Conservation (phyloP, 37 sponge, comb jelly and placozoan species). For the Tethya wilhelma region DNA sequence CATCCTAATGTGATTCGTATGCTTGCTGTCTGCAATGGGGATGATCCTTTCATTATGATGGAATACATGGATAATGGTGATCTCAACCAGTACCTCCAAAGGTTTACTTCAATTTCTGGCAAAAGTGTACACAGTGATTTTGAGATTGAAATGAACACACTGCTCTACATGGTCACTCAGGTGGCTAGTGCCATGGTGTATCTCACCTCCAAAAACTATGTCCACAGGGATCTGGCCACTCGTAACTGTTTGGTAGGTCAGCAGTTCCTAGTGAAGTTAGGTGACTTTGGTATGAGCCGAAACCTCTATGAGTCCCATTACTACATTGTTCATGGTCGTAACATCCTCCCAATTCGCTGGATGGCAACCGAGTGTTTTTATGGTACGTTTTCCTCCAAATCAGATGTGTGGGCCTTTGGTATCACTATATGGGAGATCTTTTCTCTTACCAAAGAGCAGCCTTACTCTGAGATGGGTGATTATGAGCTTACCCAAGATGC, state of each 20-base stretch:
- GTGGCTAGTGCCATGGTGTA: slow-evolving; percentile 80
- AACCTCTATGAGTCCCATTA: slow-evolving; percentile 73
- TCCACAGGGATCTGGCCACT: slow-evolving; percentile 69
- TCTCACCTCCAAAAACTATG: slow-evolving; percentile 64
- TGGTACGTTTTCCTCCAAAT: slow-evolving; percentile 79
- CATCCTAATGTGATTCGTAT: slow-evolving; percentile 55
- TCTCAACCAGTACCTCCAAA: slow-evolving; percentile 58
- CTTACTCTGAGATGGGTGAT: slow-evolving; percentile 61
- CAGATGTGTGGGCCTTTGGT: slow-evolving; percentile 87
- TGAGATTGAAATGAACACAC: slow-evolving; percentile 18
- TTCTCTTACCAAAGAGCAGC: slow-evolving; percentile 60
- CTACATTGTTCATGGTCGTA: slow-evolving; percentile 55
- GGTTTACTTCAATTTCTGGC: slow-evolving; percentile 7
- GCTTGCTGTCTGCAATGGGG: slow-evolving; percentile 52
- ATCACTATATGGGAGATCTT: slow-evolving; percentile 89
- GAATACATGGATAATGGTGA: slow-evolving; percentile 80
- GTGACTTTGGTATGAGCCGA: slow-evolving; percentile 84
- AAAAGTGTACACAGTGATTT: not conserved
- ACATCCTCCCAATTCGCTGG: slow-evolving; percentile 77
- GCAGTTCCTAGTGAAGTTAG: slow-evolving; percentile 60
- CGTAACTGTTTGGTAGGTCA: slow-evolving; percentile 78
- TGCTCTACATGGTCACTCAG: slow-evolving; percentile 55
- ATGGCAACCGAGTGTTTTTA: slow-evolving; percentile 87
- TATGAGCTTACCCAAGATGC: slow-evolving; percentile 77
- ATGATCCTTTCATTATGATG: slow-evolving; percentile 51